Percentiles rank a stretch among this genome's conserved stretches.
These are phyloP conservation scores for Sebastes hubbsi DNA, from an alignment of 2,797 vertebrate species.

Conservation along the genomic window DNA sequence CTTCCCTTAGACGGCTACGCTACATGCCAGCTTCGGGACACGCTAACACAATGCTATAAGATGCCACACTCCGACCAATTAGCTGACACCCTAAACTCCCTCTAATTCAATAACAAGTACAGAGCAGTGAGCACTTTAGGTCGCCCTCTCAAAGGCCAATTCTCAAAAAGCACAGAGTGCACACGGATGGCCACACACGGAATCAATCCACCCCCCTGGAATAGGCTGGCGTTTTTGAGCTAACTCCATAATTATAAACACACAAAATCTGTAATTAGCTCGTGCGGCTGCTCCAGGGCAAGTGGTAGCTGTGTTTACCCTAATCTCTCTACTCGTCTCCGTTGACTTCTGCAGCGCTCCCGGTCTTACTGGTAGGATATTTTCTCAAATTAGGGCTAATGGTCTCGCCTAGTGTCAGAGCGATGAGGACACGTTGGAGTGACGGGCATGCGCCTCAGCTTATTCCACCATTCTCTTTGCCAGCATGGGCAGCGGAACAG, in stretches of 20 bases:
- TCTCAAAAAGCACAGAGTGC: constrained; percentile 50
- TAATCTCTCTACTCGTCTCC: constrained; percentile 60
- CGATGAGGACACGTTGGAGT: constrained; percentile 65
- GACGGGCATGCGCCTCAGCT: constrained; percentile 65
- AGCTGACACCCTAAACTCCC: constrained; percentile 73
- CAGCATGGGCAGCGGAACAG: constrained; percentile 51
- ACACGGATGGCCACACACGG: constrained; percentile 77
- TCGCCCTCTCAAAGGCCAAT: constrained; percentile 72
- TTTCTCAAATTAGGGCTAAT: constrained; percentile 79
- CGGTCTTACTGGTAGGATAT: constrained; percentile 80
- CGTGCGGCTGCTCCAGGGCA: constrained; percentile 61
- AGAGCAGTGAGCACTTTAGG: constrained; percentile 68
- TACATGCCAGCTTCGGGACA: constrained; percentile 44
- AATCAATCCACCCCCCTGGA: constrained; percentile 76
- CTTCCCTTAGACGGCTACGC: background rate
- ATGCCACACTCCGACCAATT: constrained; percentile 68
- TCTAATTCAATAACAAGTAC: constrained; percentile 78
- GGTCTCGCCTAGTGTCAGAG: constrained; percentile 76
- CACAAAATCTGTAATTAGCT: constrained; percentile 81
- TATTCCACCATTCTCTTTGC: constrained; percentile 61
- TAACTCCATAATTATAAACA: constrained; percentile 78
- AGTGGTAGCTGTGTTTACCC: constrained; percentile 68
- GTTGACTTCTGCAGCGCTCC: constrained; percentile 65
- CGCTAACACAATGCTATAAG: constrained; percentile 37
- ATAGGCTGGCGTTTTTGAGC: constrained; percentile 69